Percentiles rank a stretch among this genome's conserved stretches.
Evolutionary conservation across 2,888 invertebrate species (phyloP).

Genomic region (Spodoptera exigua): DNA sequence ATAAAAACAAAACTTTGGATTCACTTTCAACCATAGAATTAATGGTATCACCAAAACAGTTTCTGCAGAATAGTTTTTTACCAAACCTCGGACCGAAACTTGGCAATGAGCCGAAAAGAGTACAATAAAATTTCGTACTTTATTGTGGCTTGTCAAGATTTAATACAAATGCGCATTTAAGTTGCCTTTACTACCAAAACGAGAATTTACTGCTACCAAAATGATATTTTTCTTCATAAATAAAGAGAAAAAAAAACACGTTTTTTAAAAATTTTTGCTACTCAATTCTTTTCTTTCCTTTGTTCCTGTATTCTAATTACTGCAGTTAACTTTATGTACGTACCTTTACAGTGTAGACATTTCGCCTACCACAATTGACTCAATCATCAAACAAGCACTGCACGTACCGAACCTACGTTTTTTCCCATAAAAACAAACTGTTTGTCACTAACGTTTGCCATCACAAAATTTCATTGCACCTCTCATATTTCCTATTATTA

Average conservation of each 20-base stretch:
- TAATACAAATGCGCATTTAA: constrained; percentile 6
- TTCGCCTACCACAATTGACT: constrained; percentile 5
- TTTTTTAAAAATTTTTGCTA: too few species aligned
- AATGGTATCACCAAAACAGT: neutral
- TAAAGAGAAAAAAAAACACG: too few species aligned
- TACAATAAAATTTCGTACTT: constrained; percentile 3
- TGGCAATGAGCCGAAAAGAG: constrained; percentile 20
- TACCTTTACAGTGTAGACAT: neutral
- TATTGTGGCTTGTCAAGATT: constrained; percentile 3
- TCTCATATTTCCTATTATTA: constrained; percentile 52
- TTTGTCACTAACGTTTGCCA: constrained; percentile 39
- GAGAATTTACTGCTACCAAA: too few species aligned
- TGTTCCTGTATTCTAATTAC: too few species aligned
- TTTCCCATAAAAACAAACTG: constrained; percentile 58
- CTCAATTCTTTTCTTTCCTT: too few species aligned
- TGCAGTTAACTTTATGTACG: too few species aligned
- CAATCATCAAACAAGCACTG: constrained; percentile 25
- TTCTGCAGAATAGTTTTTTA: neutral
- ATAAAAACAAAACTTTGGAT: constrained; percentile 34
- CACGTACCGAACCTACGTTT: constrained; percentile 51
- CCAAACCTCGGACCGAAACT: constrained; percentile 1
- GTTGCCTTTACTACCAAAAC: neutral
- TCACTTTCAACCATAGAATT: neutral
- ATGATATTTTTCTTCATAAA: too few species aligned
- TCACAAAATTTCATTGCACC: constrained; percentile 59